phyloP scores from a whole-genome alignment of 2,113 vertebrate species.

The Tragulus kanchil region DNA sequence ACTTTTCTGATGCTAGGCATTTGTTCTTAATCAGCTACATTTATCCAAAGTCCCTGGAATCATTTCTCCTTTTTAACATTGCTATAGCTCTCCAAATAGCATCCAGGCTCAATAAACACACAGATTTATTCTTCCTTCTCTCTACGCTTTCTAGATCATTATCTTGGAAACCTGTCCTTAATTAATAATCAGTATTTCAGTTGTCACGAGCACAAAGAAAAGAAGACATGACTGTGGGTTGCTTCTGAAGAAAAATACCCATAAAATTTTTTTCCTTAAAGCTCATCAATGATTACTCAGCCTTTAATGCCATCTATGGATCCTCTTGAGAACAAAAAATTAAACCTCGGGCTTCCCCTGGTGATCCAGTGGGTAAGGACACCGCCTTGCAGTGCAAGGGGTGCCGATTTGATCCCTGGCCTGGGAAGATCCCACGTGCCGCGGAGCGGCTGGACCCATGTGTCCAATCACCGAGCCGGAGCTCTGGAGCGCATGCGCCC shows the following conservation, averaged over 20 bases:
- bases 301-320: neutral
- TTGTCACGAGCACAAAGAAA: neutral
- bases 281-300: neutral
- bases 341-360: no score
- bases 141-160: conserved; percentile 39
- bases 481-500: no score
- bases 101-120: conserved; percentile 38
- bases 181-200: neutral
- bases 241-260: conserved; percentile 55
- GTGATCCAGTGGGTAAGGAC: no score
- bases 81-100: neutral
- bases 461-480: no score
- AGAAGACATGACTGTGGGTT: neutral
- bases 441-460: no score
- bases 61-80: conserved; percentile 66
- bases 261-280: conserved; percentile 29
- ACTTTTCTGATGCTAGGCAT: neutral
- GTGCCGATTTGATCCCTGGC: no score
- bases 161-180: conserved; percentile 18
- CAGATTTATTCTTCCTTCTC: neutral
- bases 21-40: conserved; percentile 42
- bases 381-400: no score
- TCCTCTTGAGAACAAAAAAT: neutral
- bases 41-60: conserved; percentile 59
- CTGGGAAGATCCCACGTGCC: no score